Percentiles rank a stretch among this genome's conserved stretches.
Evolutionary conservation across 2,113 vertebrate genomes (phyloP).

Genomic region (Labeo rohita): DNA sequence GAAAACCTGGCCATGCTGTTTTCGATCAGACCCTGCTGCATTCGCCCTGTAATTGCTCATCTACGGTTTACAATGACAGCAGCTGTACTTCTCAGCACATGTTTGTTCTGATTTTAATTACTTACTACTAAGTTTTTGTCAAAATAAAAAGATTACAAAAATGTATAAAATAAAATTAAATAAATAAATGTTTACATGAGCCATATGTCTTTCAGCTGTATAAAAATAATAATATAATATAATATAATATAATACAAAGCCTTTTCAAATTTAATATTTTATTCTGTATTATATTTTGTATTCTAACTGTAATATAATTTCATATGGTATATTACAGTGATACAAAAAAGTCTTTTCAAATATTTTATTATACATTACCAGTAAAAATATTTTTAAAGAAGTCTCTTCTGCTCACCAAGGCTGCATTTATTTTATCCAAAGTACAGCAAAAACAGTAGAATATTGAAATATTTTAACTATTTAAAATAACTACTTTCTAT

Average conservation of each 20-base stretch:
- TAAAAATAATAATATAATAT: background rate
- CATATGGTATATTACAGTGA: too few species aligned
- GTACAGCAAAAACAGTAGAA: too few species aligned
- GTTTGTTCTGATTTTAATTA: constrained; percentile 3
- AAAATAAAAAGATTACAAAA: too few species aligned
- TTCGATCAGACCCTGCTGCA: background rate
- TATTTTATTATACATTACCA: too few species aligned
- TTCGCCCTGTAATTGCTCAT: constrained; percentile 9
- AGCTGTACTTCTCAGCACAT: background rate
- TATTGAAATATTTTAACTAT: too few species aligned
- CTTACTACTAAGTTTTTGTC: too few species aligned
- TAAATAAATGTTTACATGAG: background rate
- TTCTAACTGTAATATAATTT: too few species aligned
- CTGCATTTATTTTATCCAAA: too few species aligned
- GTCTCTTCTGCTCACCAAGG: too few species aligned
- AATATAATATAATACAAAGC: background rate
- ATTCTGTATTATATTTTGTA: background rate
- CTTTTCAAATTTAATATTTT: background rate
- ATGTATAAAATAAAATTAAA: background rate
- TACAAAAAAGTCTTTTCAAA: too few species aligned
- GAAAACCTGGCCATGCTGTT: constrained; percentile 39
- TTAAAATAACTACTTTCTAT: too few species aligned
- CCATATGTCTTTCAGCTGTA: constrained; percentile 11
- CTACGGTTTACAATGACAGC: background rate
- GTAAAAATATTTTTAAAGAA: too few species aligned